Conservation (phyloP, 2,888 invertebrate genomes). For the Sericinus montela region DNA sequence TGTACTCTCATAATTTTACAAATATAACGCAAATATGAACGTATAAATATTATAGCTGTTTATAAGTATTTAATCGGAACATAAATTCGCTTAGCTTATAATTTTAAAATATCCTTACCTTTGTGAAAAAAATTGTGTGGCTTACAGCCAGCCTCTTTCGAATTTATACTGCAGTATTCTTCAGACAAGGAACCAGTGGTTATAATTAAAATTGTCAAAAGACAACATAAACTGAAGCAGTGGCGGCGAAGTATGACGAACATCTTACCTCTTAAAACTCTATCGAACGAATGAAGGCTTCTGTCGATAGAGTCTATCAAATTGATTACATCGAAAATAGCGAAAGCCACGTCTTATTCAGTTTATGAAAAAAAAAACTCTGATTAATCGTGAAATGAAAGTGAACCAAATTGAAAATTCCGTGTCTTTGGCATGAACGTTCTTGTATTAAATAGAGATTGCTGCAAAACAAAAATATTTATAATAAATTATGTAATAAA, state of each 20-base stretch:
- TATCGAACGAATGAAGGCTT: constrained; percentile 40
- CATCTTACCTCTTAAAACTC: constrained; percentile 50
- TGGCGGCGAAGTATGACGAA: constrained; percentile 41
- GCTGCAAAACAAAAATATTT: background rate
- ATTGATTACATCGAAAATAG: constrained; percentile 52
- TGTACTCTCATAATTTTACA: too few relatives aligned
- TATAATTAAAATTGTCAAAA: constrained; percentile 38
- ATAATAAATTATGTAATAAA: too few relatives aligned
- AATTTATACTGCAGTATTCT: constrained; percentile 45
- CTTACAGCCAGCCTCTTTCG: constrained; percentile 22
- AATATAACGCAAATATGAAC: too few relatives aligned
- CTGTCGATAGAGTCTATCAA: constrained; percentile 37
- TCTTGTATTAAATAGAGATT: background rate
- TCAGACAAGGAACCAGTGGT: constrained; percentile 36
- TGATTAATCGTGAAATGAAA: constrained; percentile 63
- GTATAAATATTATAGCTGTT: too few relatives aligned
- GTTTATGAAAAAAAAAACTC: constrained; percentile 40
- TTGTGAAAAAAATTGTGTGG: constrained; percentile 11
- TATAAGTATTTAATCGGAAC: background rate
- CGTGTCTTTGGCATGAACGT: constrained; percentile 26
- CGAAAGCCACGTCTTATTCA: constrained; percentile 44
- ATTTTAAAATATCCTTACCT: constrained; percentile 1
- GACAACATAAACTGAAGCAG: constrained; percentile 45
- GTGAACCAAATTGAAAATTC: constrained; percentile 33
- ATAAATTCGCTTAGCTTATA: background rate